Conservation (phyloP, 35 echinoderm and acorn worm species). For the Hemicentrotus pulcherrimus region DNA sequence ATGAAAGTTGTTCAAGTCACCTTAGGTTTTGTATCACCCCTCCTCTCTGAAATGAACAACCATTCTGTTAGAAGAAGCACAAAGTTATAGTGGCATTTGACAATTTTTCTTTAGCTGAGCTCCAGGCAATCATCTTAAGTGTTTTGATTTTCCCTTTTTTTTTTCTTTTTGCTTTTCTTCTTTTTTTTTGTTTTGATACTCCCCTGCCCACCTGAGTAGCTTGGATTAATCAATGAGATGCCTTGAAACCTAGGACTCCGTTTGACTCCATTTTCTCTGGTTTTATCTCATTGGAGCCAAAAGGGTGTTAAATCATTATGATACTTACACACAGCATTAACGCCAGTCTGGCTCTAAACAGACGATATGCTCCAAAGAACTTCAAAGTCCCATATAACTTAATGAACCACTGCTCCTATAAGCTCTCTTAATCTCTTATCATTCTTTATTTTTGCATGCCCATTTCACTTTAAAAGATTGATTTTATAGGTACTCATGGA, state of each 20-base stretch:
- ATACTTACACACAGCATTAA: too few relatives aligned
- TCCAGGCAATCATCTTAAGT: background rate
- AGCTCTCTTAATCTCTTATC: background rate
- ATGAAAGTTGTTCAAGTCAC: too few relatives aligned
- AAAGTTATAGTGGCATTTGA: background rate
- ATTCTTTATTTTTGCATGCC: background rate
- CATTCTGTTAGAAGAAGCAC: too few relatives aligned
- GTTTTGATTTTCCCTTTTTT: background rate
- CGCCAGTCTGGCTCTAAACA: too few relatives aligned
- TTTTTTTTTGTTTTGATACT: background rate
- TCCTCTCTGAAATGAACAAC: too few relatives aligned
- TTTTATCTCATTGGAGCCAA: too few relatives aligned
- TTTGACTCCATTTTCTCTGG: background rate
- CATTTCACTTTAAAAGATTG: background rate
- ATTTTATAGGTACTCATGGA: background rate
- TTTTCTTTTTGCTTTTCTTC: background rate
- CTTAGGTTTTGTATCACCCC: too few relatives aligned
- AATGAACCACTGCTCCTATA: background rate
- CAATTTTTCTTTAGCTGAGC: background rate
- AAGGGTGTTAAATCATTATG: too few relatives aligned
- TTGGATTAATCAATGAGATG: background rate
- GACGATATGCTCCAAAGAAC: background rate
- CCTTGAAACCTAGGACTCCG: background rate
- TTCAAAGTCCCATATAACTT: background rate
- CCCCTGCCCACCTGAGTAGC: background rate